Base-by-base conservation (phyloP, 2,797 vertebrate species). In the Ammospiza maritima region DNA sequence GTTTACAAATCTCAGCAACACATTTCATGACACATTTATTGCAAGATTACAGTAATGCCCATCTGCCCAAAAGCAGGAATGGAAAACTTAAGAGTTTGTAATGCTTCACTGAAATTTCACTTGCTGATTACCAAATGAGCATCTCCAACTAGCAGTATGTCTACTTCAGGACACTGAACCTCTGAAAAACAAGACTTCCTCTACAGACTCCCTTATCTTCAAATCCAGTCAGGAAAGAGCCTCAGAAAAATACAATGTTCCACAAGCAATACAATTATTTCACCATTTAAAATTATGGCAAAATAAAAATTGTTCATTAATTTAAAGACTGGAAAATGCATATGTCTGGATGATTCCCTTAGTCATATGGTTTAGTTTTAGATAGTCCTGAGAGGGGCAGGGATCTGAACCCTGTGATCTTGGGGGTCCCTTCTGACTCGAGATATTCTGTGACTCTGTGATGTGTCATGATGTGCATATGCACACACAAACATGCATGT, bases 401-500 rank as follows among this genome's bases (percentile, higher is more conserved):
- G 38, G 61, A 86, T 16, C 34, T 84, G 21, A 40, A 53, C 12
- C 36, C 12, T 2, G 1, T 51, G 19, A 57, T 18, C 10, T 32
- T 54, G 20, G 2, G 25, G 14, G 27, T 67, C 20, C 11, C 42
- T 69, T 47, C 54, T 4, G 5, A 23, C 56, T 51, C 0, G 1
- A 69, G 56, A 30, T 8, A 34, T 32, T 47, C 44, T 32, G 11
- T 13, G n/a, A 21, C 36, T 10, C 40, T 57, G 12, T n/a, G 53
- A 13, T 13, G 5, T 34, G 19, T 30, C 13, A n/a, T 6, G 8
- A 62, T 10, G 36, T 5, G 16, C 40, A 44, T 9, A 12, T 3
- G 26, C 29, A 50, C 20, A 61, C 17, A 57, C 12, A 20, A 3
- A 25, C 13, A n/a, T 1, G 0, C 0, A 18, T 3, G 5, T 25